Conservation (phyloP, 2,888 invertebrate species). For the Megaustenia siamemsis region DNA sequence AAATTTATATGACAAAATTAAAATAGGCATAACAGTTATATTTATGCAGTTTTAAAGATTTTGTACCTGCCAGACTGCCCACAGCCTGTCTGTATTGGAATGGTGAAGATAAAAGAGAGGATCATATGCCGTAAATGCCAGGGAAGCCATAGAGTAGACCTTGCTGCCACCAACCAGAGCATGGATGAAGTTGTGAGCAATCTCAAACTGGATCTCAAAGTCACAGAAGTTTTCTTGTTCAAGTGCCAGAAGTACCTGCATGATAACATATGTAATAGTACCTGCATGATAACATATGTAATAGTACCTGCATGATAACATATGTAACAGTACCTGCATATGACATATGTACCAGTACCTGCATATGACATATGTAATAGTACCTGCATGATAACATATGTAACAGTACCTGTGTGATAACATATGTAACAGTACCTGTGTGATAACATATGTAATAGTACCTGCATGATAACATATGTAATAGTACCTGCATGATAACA, state of each 20-base stretch:
- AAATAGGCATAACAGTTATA: background rate
- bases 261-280: too few species aligned
- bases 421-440: too few species aligned
- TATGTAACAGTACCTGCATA: too few species aligned
- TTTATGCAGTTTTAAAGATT: background rate
- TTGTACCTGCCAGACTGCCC: background rate
- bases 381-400: too few species aligned
- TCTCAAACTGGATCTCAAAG: background rate
- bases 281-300: too few species aligned
- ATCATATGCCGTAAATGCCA: conserved; percentile 55
- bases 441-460: too few species aligned
- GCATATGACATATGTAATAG: too few species aligned
- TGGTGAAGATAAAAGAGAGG: conserved; percentile 43
- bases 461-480: too few species aligned
- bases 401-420: too few species aligned
- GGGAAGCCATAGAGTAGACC: conserved; percentile 10
- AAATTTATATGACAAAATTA: background rate
- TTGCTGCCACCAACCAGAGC: conserved; percentile 18
- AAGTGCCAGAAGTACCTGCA: conserved; percentile 31
- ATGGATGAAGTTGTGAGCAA: conserved; percentile 11
- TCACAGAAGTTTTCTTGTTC: background rate
- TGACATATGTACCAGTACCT: too few species aligned
- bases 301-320: too few species aligned
- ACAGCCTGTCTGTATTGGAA: background rate
- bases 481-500: too few species aligned